Base-by-base conservation (phyloP, 2,113 vertebrate genomes). In the Rafetus swinhoei region DNA sequence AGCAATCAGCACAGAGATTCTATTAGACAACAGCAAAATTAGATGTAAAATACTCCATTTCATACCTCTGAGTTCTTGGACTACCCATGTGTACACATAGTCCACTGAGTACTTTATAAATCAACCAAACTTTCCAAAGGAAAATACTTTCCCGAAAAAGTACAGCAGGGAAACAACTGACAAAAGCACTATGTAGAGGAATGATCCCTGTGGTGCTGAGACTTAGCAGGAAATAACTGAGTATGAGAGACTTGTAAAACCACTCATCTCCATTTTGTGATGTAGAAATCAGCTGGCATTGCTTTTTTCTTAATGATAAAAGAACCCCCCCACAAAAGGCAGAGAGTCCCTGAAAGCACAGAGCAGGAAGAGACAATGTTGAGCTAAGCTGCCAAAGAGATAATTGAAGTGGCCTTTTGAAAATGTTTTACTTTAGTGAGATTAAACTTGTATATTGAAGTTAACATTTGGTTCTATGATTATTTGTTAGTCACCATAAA, bases 211-310 rank as follows among this genome's bases (percentile, higher is more conserved):
- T 29, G 80, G 81, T 89, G 85, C 79, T 76, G 79, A 90, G 94
- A 96, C 90, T 95, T 79, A 84, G 93, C 91, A 94, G 92, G 91
- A 94, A 96, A 93, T 86, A 93, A 96, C 92, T 69, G 22, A 89
- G 39, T 29, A 55, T 69, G 90, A 95, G 93, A 79, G 56, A 65
- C 79, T 92, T 94, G 93, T 56, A 88, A 89, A 96, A 90, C 35
- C 50, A 85, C 76, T 56, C 54, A 35, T 91, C 83, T 93, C 90
- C 86, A 50, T 57, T 96, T 79, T 86, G 83, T 2, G 0, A 77
- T 82, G 89, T 53, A 94, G 81, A 89, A 93, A 95, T 82, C 79
- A 74, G 88, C 6, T 81, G 93, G 84, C 19, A 80, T 9, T 87
- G 45, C 45, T 45, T 45, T 5, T 45, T 45, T 45, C 45, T 45